Conservation (phyloP, 35 echinoderm and acorn worm species). For the Holothuria glaberrima region DNA sequence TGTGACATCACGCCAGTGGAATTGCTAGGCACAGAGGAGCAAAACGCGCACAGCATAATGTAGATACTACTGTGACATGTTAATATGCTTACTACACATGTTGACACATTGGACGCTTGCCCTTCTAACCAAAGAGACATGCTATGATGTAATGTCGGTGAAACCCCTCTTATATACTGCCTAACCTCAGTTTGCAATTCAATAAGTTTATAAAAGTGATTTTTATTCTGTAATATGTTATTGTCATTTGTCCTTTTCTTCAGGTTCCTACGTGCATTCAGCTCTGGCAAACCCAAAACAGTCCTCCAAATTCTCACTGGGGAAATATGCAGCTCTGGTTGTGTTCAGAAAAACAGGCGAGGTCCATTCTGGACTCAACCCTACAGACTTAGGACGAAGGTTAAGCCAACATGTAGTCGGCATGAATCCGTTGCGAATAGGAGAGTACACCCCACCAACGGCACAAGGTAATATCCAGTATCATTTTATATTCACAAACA, state of each 20-base stretch:
- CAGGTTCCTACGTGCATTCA: slow-evolving; percentile 90
- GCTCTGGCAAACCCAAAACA: slow-evolving; percentile 57
- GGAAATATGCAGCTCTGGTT: slow-evolving; percentile 86
- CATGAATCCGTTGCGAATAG: slow-evolving; percentile 92
- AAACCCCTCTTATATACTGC: no score
- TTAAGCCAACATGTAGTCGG: slow-evolving; percentile 96
- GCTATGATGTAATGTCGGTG: no score
- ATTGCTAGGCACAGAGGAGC: no score
- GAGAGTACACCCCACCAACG: slow-evolving; percentile 73
- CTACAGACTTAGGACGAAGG: slow-evolving; percentile 69
- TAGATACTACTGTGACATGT: no score
- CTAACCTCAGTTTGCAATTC: background rate
- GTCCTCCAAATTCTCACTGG: slow-evolving; percentile 66
- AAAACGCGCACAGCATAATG: no score
- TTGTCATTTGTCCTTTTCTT: background rate
- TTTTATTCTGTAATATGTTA: background rate
- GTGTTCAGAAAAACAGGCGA: slow-evolving; percentile 67
- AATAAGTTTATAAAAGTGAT: background rate
- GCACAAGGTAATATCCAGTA: slow-evolving; percentile 42
- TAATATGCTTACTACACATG: no score
- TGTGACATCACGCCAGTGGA: no score
- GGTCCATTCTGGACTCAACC: slow-evolving; percentile 32
- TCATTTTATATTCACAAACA: no score
- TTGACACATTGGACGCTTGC: no score
- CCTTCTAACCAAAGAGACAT: no score